These are phyloP conservation scores for Todiramphus chloris DNA, from an alignment of 2,113 vertebrate genomes.

Conservation along the genomic window DNA sequence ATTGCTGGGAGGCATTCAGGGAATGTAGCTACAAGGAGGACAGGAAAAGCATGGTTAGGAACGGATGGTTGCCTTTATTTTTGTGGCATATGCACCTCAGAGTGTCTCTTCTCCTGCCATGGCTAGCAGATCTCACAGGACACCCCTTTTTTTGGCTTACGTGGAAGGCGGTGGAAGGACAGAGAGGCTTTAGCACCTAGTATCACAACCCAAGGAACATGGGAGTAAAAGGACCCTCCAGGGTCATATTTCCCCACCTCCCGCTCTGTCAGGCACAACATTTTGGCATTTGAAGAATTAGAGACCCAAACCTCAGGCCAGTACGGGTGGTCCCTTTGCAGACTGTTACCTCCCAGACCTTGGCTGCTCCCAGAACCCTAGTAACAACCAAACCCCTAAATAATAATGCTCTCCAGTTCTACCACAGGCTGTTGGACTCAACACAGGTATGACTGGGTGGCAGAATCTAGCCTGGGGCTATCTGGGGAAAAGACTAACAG, in stretches of 20 bases:
- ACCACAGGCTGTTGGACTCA: background rate
- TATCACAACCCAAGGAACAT: background rate
- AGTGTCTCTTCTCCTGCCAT: background rate
- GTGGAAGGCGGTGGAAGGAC: background rate
- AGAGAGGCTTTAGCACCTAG: background rate
- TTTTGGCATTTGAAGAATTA: background rate
- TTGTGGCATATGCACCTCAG: background rate
- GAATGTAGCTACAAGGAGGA: background rate
- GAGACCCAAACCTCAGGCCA: background rate
- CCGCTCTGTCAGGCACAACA: background rate
- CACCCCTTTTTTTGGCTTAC: background rate
- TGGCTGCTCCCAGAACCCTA: background rate
- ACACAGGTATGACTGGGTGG: background rate
- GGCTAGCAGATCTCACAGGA: background rate
- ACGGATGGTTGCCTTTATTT: background rate
- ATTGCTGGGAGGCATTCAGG: background rate
- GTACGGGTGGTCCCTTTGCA: background rate
- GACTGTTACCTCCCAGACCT: background rate
- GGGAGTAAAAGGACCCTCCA: background rate
- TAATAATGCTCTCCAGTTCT: background rate
- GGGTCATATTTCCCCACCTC: background rate
- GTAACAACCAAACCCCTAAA: background rate
- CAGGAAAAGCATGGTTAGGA: background rate
- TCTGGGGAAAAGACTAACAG: background rate
- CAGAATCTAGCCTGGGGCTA: background rate